Conservation (phyloP, 2,113 vertebrate genomes). For the Chascanopsetta lugubris region DNA sequence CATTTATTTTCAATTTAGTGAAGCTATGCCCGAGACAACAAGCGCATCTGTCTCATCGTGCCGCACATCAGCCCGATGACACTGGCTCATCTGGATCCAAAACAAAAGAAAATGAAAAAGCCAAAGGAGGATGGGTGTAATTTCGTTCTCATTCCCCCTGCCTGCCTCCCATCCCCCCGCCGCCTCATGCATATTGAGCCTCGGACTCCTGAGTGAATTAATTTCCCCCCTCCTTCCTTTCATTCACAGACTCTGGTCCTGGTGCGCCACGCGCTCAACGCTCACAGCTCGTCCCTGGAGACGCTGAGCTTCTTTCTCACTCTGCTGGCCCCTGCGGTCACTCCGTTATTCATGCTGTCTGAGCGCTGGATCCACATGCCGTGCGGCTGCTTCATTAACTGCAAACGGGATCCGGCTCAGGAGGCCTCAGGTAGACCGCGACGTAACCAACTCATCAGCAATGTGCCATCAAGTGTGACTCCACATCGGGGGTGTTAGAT, state of each 20-base stretch:
- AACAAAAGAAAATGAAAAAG: neutral
- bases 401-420: conserved; percentile 76
- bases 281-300: conserved; percentile 85
- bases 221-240: conserved; percentile 37
- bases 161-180: neutral
- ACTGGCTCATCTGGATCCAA: neutral
- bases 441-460: neutral
- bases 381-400: conserved; percentile 97
- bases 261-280: conserved; percentile 82
- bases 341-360: conserved; percentile 92
- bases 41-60: neutral
- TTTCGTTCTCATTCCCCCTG: conserved; percentile 34
- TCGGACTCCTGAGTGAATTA: conserved; percentile 37
- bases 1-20: neutral
- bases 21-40: neutral
- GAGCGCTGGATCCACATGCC: conserved; percentile 93
- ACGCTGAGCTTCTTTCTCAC: conserved; percentile 91
- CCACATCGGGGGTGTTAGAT: too few relatives aligned
- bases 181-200: conserved; percentile 39
- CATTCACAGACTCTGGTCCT: conserved; percentile 86
- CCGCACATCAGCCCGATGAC: neutral
- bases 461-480: neutral
- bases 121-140: conserved; percentile 4
- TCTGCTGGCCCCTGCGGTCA: conserved; percentile 86
- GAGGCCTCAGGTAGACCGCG: conserved; percentile 69